phyloP scores from a whole-genome alignment of 1,140 invertebrate genomes.

The Drosophila prosaltans region DNA sequence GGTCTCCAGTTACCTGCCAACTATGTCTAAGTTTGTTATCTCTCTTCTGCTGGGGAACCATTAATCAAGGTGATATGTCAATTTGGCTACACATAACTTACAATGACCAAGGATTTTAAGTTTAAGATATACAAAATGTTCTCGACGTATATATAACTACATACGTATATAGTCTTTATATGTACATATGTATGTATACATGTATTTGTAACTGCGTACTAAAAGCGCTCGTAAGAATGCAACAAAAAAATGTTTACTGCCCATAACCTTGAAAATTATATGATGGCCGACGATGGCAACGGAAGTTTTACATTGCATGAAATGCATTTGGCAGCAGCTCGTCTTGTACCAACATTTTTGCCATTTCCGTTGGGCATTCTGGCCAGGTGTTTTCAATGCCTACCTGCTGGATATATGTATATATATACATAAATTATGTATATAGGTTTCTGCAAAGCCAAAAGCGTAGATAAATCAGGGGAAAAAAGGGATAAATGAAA shows the following conservation, averaged over 20 bases:
- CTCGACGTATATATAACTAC: not conserved
- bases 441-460: not conserved
- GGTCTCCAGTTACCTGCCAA: constrained; percentile 13
- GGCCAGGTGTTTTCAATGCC: not conserved
- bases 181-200: too few relatives aligned
- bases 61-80: constrained; percentile 72
- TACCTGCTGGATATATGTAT: not conserved
- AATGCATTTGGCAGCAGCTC: constrained; percentile 35
- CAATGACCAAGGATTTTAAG: constrained; percentile 37
- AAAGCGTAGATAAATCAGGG: not conserved
- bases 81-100: constrained; percentile 60
- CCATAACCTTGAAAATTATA: constrained; percentile 43
- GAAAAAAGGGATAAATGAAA: too few relatives aligned
- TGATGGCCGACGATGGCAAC: constrained; percentile 3
- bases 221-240: constrained; percentile 2
- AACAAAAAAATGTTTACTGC: constrained; percentile 8
- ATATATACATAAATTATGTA: not conserved
- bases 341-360: constrained; percentile 28
- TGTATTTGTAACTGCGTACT: too few relatives aligned
- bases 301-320: constrained; percentile 41
- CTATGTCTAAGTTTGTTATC: not conserved
- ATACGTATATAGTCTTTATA: too few relatives aligned
- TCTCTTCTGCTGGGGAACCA: constrained; percentile 17
- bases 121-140: not conserved
- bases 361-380: constrained; percentile 31